Evolutionary conservation across 2,888 invertebrate genomes (phyloP), one percentile per base, ranked within the genome.

Genomic region (Dexiosoma caninum): DNA sequence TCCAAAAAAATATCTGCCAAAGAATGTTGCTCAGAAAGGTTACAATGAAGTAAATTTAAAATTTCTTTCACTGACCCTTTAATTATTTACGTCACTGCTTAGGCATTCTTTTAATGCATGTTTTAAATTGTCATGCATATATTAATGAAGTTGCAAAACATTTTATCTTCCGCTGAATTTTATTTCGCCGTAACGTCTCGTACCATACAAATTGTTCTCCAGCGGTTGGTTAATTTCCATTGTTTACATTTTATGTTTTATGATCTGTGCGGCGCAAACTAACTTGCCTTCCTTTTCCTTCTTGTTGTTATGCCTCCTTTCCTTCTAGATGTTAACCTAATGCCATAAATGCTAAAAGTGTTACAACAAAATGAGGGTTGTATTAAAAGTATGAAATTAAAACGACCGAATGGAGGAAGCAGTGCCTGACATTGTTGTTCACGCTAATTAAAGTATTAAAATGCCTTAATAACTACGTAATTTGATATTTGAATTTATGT

Each of bases 141-240:
- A 40, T 44, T 49, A 44, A 51, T 64, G 62, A 27, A 27, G 27
- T 14, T 64, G 44, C 53, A 44, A 23, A 51, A 51, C 51, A 37
- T 66, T 66, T 49, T 49, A 21, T 14, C 16, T 51, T 51, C 66
- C 49, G 19, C 10, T 66, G 32, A 21, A 4, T 27, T 16, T 64
- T 14, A 14, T 55, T 57, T 14, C 23, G 42, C 35, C 35, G 16
- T 53, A 44, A 32, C 10, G 5, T 32, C 37, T n/a, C 35, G 5
- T 32, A 46, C 19, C 35, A 44, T 55, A 69, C 42, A 62, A 69
- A 69, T 44, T 64, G 40, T 66, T 55, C 77, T 66, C 59, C 51
- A 35, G 77, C 70, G 77, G 57, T 77, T 70, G 71, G n/a, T n/a
- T n/a, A 77, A 64, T 70, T 70, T 78, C 64, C 64, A 49, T 51